These are phyloP conservation scores for Oreochromis mossambicus DNA, from an alignment of 2,797 vertebrate species.

Conservation along the genomic window DNA sequence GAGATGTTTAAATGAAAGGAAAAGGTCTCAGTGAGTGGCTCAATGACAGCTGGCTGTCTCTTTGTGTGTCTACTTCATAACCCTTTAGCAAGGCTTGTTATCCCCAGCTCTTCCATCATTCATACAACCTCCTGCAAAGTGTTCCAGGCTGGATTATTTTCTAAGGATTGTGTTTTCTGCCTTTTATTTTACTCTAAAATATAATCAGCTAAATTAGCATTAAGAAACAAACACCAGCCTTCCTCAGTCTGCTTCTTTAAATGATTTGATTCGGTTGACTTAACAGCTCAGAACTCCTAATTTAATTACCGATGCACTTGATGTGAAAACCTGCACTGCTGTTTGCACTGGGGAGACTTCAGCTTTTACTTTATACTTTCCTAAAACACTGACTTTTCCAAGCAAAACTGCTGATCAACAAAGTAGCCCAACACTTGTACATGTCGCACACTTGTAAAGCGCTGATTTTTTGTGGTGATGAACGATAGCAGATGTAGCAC, in stretches of 20 bases:
- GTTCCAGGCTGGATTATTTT: neutral
- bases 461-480: neutral
- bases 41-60: neutral
- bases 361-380: neutral
- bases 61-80: neutral
- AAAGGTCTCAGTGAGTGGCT: neutral
- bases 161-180: neutral
- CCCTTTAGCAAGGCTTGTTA: neutral
- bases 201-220: neutral
- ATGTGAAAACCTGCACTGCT: neutral
- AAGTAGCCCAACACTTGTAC: neutral
- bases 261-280: neutral
- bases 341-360: neutral
- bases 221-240: neutral
- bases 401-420: constrained; percentile 18
- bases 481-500: constrained; percentile 5
- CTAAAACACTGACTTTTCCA: constrained; percentile 21
- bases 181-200: neutral
- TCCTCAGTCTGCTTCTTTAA: neutral
- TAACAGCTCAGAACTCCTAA: neutral
- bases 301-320: neutral
- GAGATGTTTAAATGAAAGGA: neutral
- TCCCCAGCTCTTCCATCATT: constrained; percentile 3
- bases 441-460: neutral
- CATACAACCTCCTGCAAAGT: neutral